Conservation (phyloP, 64 coral and sea anemone genomes). For the Pachyseris speciosa region DNA sequence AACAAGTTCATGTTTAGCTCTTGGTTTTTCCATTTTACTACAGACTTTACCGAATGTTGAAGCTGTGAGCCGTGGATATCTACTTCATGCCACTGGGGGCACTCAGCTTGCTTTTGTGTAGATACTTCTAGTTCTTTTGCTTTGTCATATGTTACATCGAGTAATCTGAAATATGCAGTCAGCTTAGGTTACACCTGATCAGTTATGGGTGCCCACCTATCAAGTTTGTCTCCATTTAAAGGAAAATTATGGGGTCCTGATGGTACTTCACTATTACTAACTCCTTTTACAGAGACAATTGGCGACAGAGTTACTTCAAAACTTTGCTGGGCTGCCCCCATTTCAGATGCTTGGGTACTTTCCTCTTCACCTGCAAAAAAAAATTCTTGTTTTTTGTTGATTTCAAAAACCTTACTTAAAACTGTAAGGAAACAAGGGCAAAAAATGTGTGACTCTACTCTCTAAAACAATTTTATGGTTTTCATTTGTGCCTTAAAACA, state of each 20-base stretch:
- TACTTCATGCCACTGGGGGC: conserved; percentile 51
- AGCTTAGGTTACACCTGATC: conserved; percentile 42
- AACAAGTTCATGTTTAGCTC: conserved; percentile 48
- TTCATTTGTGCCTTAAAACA: too few relatives aligned
- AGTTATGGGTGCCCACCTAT: conserved; percentile 36
- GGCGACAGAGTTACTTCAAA: neutral
- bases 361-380: neutral
- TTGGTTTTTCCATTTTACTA: conserved; percentile 60
- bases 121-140: conserved; percentile 21
- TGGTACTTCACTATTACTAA: neutral
- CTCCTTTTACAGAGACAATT: neutral
- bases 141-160: conserved; percentile 61
- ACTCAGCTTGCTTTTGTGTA: conserved; percentile 68
- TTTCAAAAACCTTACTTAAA: too few relatives aligned
- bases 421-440: too few relatives aligned
- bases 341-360: neutral
- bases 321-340: neutral
- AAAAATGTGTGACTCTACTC: too few relatives aligned
- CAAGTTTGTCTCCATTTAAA: conserved; percentile 64
- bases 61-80: conserved; percentile 39
- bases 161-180: conserved; percentile 35
- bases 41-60: conserved; percentile 62
- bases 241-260: conserved; percentile 67
- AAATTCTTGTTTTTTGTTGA: neutral
- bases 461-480: too few relatives aligned